phyloP scores from a whole-genome alignment of 2,113 vertebrate genomes.

The Pachyramphus minor region DNA sequence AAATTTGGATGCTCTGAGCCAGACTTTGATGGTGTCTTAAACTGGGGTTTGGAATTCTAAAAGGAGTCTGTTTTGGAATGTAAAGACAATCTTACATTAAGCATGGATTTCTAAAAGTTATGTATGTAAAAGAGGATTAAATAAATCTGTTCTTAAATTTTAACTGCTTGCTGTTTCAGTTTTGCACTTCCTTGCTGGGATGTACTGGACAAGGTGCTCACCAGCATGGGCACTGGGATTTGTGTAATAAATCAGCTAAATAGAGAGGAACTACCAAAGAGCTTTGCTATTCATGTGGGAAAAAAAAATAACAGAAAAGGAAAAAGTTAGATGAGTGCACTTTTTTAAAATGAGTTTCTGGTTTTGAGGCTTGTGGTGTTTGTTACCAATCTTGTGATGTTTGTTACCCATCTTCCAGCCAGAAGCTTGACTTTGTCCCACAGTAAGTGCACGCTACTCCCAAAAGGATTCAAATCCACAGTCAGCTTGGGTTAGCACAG shows the following conservation, averaged over 20 bases:
- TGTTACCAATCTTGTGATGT: not conserved
- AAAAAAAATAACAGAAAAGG: not conserved
- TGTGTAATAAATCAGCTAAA: not conserved
- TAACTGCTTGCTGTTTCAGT: not conserved
- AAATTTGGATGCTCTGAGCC: not conserved
- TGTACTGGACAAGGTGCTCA: not conserved
- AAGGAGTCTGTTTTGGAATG: not conserved
- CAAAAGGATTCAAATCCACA: accelerated
- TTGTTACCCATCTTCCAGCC: not conserved
- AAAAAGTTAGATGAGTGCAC: not conserved
- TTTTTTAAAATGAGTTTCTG: not conserved
- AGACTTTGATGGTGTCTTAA: not conserved
- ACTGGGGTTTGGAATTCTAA: not conserved
- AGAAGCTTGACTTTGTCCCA: not conserved
- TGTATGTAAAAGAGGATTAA: not conserved
- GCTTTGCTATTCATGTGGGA: not conserved
- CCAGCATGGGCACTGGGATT: not conserved
- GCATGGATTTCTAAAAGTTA: not conserved
- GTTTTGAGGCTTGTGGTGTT: not conserved
- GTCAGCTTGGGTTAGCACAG: not conserved
- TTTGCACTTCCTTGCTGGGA: not conserved
- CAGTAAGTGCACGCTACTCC: not conserved
- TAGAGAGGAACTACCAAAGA: not conserved
- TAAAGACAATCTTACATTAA: not conserved
- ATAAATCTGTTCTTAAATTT: not conserved